Evolutionary conservation across 2,888 invertebrate genomes (phyloP).

Genomic region (Eledone cirrhosa): DNA sequence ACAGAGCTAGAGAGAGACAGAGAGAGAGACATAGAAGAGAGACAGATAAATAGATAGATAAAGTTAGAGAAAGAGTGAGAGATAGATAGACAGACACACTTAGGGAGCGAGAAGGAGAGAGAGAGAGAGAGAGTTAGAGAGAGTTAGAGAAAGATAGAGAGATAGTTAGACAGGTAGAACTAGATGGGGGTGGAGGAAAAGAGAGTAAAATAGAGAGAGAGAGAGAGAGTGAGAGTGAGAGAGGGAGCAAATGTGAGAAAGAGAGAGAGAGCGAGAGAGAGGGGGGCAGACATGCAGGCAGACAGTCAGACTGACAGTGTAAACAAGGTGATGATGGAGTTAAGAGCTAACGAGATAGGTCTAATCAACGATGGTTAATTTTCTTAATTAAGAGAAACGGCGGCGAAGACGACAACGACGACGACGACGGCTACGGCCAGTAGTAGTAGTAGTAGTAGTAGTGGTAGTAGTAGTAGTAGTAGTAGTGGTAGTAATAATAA

Average conservation of each 20-base stretch:
- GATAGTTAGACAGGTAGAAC: neutral
- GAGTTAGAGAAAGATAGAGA: neutral
- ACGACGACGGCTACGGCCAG: no score
- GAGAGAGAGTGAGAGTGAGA: neutral
- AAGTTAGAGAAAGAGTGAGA: no score
- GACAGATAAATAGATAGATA: no score
- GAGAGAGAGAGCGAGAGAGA: neutral
- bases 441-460: no score
- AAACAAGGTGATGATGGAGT: neutral
- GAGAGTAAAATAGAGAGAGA: conserved; percentile 5
- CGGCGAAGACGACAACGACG: no score
- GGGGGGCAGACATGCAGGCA: neutral
- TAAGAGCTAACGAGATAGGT: neutral
- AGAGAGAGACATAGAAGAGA: neutral
- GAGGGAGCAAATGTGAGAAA: neutral
- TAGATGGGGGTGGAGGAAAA: neutral
- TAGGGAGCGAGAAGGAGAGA: neutral
- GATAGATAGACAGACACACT: no score
- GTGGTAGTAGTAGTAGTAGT: no score
- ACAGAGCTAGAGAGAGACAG: neutral
- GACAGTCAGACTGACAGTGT: neutral
- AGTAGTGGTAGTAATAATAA: no score
- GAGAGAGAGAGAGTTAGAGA: neutral
- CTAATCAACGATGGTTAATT: no score
- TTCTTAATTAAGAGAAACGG: no score